These are phyloP conservation scores for Zaprionus inermis DNA, from an alignment of 1,140 invertebrate genomes.

Conservation along the genomic window DNA sequence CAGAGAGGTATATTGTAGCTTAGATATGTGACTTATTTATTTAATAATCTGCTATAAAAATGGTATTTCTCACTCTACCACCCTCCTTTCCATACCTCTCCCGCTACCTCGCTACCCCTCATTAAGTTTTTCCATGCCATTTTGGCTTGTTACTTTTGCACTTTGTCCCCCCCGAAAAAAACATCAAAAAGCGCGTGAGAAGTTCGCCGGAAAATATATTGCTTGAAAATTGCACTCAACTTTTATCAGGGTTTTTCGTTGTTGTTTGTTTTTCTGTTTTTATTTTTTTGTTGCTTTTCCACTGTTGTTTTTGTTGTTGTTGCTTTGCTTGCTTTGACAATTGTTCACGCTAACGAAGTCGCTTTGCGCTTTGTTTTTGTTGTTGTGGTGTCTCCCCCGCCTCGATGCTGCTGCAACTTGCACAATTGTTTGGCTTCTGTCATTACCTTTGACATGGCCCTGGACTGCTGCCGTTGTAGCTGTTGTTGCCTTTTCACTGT, in stretches of 20 bases:
- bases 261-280: conserved; percentile 29
- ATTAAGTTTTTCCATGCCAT: conserved; percentile 72
- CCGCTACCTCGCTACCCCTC: conserved; percentile 17
- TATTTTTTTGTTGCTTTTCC: conserved; percentile 26
- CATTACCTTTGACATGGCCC: conserved; percentile 79
- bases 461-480: conserved; percentile 47
- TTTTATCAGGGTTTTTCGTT: conserved; percentile 26
- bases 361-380: conserved; percentile 54
- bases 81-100: neutral
- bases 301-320: neutral
- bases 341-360: conserved; percentile 66
- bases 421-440: conserved; percentile 80
- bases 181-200: conserved; percentile 78
- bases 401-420: conserved; percentile 72
- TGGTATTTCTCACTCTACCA: conserved; percentile 51
- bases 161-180: conserved; percentile 39
- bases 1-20: no score
- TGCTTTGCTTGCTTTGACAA: conserved; percentile 60
- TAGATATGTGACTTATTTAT: conserved; percentile 42
- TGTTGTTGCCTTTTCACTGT: conserved; percentile 70
- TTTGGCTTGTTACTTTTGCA: conserved; percentile 72
- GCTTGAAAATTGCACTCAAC: conserved; percentile 70
- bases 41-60: conserved; percentile 77
- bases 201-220: conserved; percentile 75
- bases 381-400: conserved; percentile 26